Base-by-base conservation (phyloP, 2,888 invertebrate genomes). In the Synanthedon andrenaeformis region DNA sequence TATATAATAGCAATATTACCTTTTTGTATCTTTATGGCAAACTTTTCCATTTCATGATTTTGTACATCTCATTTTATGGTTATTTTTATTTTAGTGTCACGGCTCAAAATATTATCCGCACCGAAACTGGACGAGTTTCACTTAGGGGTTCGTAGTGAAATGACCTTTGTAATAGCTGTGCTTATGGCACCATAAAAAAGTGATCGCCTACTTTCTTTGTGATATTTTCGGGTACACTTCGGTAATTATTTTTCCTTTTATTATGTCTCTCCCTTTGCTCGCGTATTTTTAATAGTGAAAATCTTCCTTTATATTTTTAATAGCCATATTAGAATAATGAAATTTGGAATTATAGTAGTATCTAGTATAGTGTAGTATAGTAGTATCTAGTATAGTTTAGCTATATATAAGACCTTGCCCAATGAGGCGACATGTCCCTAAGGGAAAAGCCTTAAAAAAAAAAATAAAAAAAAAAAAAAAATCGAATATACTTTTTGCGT, bases 61-160 rank as follows among this genome's bases (percentile, higher is more conserved):
- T 62, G 67, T 66, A 69, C 71, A 70, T 67, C 58, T 58, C 61
- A 52, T 66, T 72, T 74, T 79, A 82, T 69, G 73, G 67, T 74
- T 74, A 77, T 80, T 77, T 79, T 79, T 78, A 79, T 82, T 81
- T 79, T 79, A 81, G 73, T 78, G 72, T 79, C 76, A 79, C 72
- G 70, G 66, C 70, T 68, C 58, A 68, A 78, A 79, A 77, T 79
- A 79, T 76, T 74, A 79, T 74, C 72, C 35, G 10, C 35, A 35
- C 35, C 68, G 54, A 55, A 54, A 57, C 57, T 65, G 67, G 63
- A 64, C 65, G 61, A 59, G 56, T 62, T 62, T 63, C 68, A 66
- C 67, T 70, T 65, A 64, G 62, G 67, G 65, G 67, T 69, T 68
- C 67, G 67, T 67, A 74, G 70, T 69, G 73, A 69, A 79, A 72